Percentiles rank a stretch among this genome's conserved stretches.
phyloP scores from a whole-genome alignment of 2,888 invertebrate genomes.

The Hirtodrosophila confusa region DNA sequence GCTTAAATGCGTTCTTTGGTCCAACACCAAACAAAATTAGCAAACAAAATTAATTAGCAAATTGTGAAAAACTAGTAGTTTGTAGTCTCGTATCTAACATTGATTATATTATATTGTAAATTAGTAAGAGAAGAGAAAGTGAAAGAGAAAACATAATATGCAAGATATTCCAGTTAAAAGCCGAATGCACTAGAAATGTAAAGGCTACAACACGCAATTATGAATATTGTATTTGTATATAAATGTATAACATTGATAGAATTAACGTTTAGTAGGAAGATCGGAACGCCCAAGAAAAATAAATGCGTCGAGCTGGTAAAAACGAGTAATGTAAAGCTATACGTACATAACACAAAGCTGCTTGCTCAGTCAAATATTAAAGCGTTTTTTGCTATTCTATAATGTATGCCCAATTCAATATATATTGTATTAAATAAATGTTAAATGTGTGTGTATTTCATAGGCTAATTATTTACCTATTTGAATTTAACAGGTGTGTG shows the following conservation, averaged over 20 bases:
- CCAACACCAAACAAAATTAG: slow-evolving; percentile 52
- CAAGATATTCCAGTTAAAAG: slow-evolving; percentile 53
- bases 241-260: slow-evolving; percentile 70
- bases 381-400: slow-evolving; percentile 66
- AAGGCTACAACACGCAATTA: slow-evolving; percentile 54
- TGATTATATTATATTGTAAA: slow-evolving; percentile 60
- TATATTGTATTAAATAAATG: slow-evolving; percentile 71
- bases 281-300: slow-evolving; percentile 27
- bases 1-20: slow-evolving; percentile 43
- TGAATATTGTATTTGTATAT: slow-evolving; percentile 64
- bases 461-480: neutral
- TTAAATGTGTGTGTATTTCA: slow-evolving; percentile 64
- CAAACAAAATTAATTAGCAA: slow-evolving; percentile 58
- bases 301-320: slow-evolving; percentile 23
- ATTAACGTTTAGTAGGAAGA: slow-evolving; percentile 39
- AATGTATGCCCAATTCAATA: slow-evolving; percentile 67
- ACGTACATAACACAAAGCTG: slow-evolving; percentile 34
- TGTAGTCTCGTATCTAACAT: slow-evolving; percentile 56
- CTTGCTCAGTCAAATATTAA: slow-evolving; percentile 49
- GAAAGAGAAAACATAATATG: slow-evolving; percentile 8
- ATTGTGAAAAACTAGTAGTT: slow-evolving; percentile 60
- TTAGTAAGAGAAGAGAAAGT: slow-evolving; percentile 34
- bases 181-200: slow-evolving; percentile 41
- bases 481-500: neutral
- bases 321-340: slow-evolving; percentile 28